Base-by-base conservation (phyloP, 2,797 vertebrate genomes). In the Triplophysa yarkandensis region DNA sequence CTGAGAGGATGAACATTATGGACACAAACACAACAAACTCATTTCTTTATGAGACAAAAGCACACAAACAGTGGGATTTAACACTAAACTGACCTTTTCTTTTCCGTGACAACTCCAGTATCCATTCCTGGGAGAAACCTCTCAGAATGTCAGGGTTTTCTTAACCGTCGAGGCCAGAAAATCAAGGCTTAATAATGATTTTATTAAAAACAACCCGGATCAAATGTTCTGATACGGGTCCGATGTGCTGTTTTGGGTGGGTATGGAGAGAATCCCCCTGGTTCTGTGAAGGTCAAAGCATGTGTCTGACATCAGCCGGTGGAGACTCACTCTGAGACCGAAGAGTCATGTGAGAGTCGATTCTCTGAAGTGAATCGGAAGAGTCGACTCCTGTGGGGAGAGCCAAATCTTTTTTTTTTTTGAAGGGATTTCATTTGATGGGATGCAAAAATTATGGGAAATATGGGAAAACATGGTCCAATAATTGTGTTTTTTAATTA, bases 61-160 rank as follows among this genome's bases (percentile, higher is more conserved):
- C 10, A 1, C 16, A 14, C 1, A 1, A n/a, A 50, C 13, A 19
- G 21, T 1, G 2, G 1, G 2, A 23, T 34, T 16, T 13, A 17
- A 19, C 16, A 55, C 10, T 93, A n/a, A n/a, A n/a, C n/a, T n/a
- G n/a, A 97, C 95, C 95, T 94, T 92, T 96, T 97, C 92, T 97
- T 96, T 92, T 96, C 95, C 88, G 90, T 93, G 92, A 91, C 91
- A 87, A 86, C 92, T 92, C 85, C 93, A 90, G 92, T 92, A 88
- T 95, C 94, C 94, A 95, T 96, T 81, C 82, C 82, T 81, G 77
- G 82, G 75, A 81, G 66, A 74, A 80, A 78, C 75, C 82, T 80
- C 66, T 80, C 66, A 70, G 21, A 67, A 65, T 28, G 76, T 78
- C 69, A 77, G 63, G 68, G 76, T 80, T 80, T 82, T 68, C 62